These are phyloP conservation scores for Pammene fasciana DNA, from an alignment of 2,888 invertebrate genomes.

Conservation along the genomic window DNA sequence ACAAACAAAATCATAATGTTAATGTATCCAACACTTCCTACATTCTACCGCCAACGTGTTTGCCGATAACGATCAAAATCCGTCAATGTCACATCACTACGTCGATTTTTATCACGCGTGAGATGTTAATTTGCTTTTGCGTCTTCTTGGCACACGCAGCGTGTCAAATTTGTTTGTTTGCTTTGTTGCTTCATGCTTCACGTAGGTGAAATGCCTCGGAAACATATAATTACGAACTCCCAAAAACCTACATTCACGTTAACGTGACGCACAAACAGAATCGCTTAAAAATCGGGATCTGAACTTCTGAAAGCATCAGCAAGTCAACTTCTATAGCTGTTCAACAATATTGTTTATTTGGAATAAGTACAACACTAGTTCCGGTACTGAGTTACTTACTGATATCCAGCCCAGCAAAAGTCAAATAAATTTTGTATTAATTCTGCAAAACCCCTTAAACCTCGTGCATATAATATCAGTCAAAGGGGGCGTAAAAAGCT, in stretches of 20 bases:
- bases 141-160: conserved; percentile 36
- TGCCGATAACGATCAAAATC: conserved; percentile 34
- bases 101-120: conserved; percentile 38
- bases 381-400: too few relatives aligned
- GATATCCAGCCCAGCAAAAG: too few relatives aligned
- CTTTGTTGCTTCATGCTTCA: conserved; percentile 57
- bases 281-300: neutral
- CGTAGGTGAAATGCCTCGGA: conserved; percentile 58
- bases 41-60: conserved; percentile 22
- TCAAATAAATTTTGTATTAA: too few relatives aligned
- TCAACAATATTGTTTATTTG: too few relatives aligned
- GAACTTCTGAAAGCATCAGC: neutral
- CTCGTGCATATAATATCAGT: too few relatives aligned
- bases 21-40: conserved; percentile 20
- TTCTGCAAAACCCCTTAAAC: too few relatives aligned
- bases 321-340: too few relatives aligned
- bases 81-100: conserved; percentile 35
- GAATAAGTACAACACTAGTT: too few relatives aligned
- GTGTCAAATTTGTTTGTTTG: conserved; percentile 47
- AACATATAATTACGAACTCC: conserved; percentile 38
- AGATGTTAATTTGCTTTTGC: conserved; percentile 35
- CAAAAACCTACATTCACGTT: conserved; percentile 24
- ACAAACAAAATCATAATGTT: conserved; percentile 6
- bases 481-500: too few relatives aligned
- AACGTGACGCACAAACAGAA: too few relatives aligned